phyloP scores from a whole-genome alignment of 2,888 invertebrate species.

The Mesoligia furuncula region DNA sequence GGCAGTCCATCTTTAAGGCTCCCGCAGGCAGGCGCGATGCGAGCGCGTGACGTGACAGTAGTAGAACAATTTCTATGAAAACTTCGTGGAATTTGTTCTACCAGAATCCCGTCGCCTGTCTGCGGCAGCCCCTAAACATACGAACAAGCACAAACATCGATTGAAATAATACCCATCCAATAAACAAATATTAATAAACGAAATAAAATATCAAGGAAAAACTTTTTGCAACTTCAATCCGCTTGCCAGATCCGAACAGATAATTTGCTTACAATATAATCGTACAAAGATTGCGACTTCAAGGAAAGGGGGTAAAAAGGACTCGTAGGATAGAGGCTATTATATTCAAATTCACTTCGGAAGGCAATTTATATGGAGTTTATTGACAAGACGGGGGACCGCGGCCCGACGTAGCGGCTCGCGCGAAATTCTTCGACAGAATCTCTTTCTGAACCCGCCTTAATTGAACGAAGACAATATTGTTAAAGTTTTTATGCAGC shows the following conservation, averaged over 20 bases:
- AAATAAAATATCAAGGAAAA: constrained; percentile 73
- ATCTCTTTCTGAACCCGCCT: constrained; percentile 80
- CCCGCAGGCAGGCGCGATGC: neutral
- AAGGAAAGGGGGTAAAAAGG: constrained; percentile 86
- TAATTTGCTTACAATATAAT: constrained; percentile 91
- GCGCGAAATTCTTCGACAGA: constrained; percentile 87
- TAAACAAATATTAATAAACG: constrained; percentile 66
- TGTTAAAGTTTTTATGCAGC: constrained; percentile 80
- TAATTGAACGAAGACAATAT: constrained; percentile 88
- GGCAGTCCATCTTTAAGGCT: neutral
- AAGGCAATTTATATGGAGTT: constrained; percentile 90
- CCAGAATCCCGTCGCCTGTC: neutral
- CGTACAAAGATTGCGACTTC: constrained; percentile 87
- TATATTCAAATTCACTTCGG: constrained; percentile 90
- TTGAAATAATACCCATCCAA: constrained; percentile 35
- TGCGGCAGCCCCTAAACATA: neutral
- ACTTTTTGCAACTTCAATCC: constrained; percentile 75
- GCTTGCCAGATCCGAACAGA: constrained; percentile 86
- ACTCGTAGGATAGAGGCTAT: constrained; percentile 84
- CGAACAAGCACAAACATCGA: neutral
- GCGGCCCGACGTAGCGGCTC: constrained; percentile 71
- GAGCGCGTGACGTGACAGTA: neutral
- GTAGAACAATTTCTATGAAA: neutral
- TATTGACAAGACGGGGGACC: constrained; percentile 87
- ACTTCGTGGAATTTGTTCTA: neutral